A percentile compares a stretch with the other conserved stretches of the same genome.
Conservation (phyloP, 64 coral and sea anemone genomes). For the Actinia equina region DNA sequence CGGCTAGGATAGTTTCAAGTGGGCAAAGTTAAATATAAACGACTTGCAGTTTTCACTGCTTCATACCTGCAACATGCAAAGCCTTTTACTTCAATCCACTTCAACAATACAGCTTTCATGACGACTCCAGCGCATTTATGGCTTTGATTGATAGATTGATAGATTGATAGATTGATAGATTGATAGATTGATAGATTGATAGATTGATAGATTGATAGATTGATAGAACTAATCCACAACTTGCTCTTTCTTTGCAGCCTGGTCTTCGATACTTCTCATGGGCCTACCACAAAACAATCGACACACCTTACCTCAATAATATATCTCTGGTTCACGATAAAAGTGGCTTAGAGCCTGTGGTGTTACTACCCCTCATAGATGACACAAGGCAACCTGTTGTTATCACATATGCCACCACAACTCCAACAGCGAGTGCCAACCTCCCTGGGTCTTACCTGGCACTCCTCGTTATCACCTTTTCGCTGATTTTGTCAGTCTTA, state of each 20-base stretch:
- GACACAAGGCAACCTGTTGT: neutral
- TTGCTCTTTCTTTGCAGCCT: conserved; percentile 12
- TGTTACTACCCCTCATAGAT: neutral
- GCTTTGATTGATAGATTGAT: too few relatives aligned
- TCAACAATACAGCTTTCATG: too few relatives aligned
- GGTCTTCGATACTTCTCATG: conserved; percentile 39
- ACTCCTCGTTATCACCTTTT: neutral
- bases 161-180: too few relatives aligned
- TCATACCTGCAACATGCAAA: too few relatives aligned
- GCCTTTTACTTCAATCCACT: too few relatives aligned
- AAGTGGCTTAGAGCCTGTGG: conserved; percentile 4
- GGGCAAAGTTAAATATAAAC: too few relatives aligned
- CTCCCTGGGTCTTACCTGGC: neutral
- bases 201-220: too few relatives aligned
- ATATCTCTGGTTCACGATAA: neutral
- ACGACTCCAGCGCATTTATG: too few relatives aligned
- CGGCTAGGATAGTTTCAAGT: too few relatives aligned
- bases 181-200: too few relatives aligned
- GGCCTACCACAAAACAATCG: conserved; percentile 35
- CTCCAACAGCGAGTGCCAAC: neutral
- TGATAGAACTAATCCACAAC: too few relatives aligned
- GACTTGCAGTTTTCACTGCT: too few relatives aligned
- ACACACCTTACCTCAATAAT: conserved; percentile 21
- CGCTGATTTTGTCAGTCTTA: neutral
- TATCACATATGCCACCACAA: neutral